Conservation (phyloP, 2,888 invertebrate species). For the Aleiodes leptofemur region DNA sequence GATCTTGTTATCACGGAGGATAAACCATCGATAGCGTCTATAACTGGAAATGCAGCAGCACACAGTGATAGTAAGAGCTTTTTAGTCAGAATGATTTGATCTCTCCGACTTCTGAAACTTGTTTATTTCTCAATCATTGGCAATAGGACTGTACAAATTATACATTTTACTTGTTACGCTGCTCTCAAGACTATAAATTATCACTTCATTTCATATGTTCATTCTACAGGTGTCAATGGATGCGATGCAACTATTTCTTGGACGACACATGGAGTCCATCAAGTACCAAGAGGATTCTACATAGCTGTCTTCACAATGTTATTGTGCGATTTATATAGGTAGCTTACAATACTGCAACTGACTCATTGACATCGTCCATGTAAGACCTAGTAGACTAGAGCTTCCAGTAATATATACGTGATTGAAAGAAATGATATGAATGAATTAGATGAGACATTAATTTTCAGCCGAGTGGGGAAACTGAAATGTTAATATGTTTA, state of each 20-base stretch:
- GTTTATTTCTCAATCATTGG: no score
- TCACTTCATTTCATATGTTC: not conserved
- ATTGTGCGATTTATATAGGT: slow-evolving; percentile 39
- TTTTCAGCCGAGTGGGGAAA: slow-evolving; percentile 4
- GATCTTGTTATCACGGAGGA: slow-evolving; percentile 69
- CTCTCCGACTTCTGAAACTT: no score
- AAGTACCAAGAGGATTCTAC: slow-evolving; percentile 26
- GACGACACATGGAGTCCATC: slow-evolving; percentile 8
- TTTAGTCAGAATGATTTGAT: not conserved
- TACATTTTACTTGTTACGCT: no score
- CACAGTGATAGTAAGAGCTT: slow-evolving; percentile 68
- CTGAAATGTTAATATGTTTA: slow-evolving; percentile 8
- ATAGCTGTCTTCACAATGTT: slow-evolving; percentile 29
- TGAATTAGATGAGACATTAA: slow-evolving; percentile 68
- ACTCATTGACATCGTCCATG: no score
- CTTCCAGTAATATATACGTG: slow-evolving; percentile 73
- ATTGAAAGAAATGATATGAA: slow-evolving; percentile 58
- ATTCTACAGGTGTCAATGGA: no score
- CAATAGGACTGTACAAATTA: no score
- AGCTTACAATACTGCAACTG: slow-evolving; percentile 30
- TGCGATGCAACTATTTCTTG: slow-evolving; percentile 26
- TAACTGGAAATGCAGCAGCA: slow-evolving; percentile 71
- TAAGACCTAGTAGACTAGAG: slow-evolving; percentile 75
- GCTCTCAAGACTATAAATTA: no score
- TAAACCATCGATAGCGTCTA: slow-evolving; percentile 69